A percentile compares a stretch with the other conserved stretches of the same genome.
phyloP scores from a whole-genome alignment of 2,113 vertebrate species.

The Ochotona curzoniae region DNA sequence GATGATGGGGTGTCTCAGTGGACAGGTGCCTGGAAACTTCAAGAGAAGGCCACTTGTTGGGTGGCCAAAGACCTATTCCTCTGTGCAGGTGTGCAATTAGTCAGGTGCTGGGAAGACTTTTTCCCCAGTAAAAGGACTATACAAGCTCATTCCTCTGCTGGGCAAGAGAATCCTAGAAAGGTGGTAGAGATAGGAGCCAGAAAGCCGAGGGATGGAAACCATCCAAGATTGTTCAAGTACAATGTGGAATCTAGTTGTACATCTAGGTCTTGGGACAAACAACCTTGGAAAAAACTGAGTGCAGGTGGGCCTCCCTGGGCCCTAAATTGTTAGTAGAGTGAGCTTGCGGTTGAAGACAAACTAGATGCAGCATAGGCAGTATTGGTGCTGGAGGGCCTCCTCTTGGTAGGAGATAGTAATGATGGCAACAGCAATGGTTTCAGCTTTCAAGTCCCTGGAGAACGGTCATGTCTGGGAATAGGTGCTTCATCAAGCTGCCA shows the following conservation, averaged over 20 bases:
- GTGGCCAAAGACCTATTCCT: slow-evolving; percentile 36
- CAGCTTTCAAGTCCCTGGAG: not conserved
- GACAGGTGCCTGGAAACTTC: slow-evolving; percentile 35
- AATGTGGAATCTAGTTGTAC: not conserved
- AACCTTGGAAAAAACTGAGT: not conserved
- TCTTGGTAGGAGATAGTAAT: not conserved
- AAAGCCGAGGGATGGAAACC: not conserved
- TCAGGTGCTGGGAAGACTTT: slow-evolving; percentile 17
- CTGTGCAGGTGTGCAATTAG: not conserved
- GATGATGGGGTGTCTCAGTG: not conserved
- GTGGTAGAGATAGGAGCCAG: not conserved
- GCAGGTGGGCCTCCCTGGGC: not conserved
- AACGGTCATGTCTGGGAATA: not conserved
- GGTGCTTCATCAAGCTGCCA: not conserved
- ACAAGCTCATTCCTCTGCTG: slow-evolving; percentile 6
- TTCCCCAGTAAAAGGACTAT: not conserved
- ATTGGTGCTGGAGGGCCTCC: not conserved
- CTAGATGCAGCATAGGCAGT: not conserved
- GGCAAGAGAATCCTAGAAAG: slow-evolving; percentile 16
- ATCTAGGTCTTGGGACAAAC: not conserved
- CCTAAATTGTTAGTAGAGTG: slow-evolving; percentile 9
- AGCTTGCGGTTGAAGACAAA: not conserved
- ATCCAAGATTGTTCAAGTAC: not conserved
- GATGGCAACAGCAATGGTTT: not conserved
- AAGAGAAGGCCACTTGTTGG: slow-evolving; percentile 22